Evolutionary conservation across 2,797 vertebrate genomes (phyloP).

Genomic region (Fistularia tabacaria): DNA sequence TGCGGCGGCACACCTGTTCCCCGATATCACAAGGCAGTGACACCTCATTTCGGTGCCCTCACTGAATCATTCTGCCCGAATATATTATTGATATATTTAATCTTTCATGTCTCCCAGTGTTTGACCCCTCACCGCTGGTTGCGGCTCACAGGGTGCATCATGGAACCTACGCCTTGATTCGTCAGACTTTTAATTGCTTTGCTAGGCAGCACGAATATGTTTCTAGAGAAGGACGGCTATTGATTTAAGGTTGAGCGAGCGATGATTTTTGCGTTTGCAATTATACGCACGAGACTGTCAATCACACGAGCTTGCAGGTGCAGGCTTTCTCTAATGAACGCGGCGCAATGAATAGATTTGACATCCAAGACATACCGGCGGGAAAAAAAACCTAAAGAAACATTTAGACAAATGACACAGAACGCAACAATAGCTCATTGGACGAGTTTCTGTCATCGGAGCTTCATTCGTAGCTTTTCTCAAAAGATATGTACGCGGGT

Average conservation of each 20-base stretch:
- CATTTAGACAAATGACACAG: too few relatives aligned
- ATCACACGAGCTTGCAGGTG: slow-evolving; percentile 43
- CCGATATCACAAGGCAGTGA: slow-evolving; percentile 56
- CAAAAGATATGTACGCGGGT: too few relatives aligned
- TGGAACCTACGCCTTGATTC: slow-evolving; percentile 51
- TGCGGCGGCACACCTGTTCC: slow-evolving; percentile 67
- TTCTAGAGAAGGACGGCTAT: slow-evolving; percentile 35
- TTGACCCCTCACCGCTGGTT: slow-evolving; percentile 55
- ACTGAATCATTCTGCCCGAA: slow-evolving; percentile 52
- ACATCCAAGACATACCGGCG: slow-evolving; percentile 12
- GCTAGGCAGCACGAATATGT: slow-evolving; percentile 39
- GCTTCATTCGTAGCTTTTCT: background rate
- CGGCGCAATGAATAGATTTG: slow-evolving; percentile 20
- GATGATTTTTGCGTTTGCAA: slow-evolving; percentile 44
- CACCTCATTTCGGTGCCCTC: slow-evolving; percentile 57
- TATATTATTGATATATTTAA: slow-evolving; percentile 71
- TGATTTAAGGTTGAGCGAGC: slow-evolving; percentile 47
- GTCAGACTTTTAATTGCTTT: slow-evolving; percentile 52
- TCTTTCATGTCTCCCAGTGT: slow-evolving; percentile 53
- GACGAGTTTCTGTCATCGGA: background rate
- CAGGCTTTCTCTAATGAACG: slow-evolving; percentile 28
- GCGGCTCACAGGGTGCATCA: slow-evolving; percentile 31
- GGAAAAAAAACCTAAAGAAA: too few relatives aligned
- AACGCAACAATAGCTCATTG: rapidly evolving
- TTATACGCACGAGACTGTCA: slow-evolving; percentile 37